phyloP scores from a whole-genome alignment of 1,140 invertebrate genomes.

The Aphelenchoides fujianensis region DNA sequence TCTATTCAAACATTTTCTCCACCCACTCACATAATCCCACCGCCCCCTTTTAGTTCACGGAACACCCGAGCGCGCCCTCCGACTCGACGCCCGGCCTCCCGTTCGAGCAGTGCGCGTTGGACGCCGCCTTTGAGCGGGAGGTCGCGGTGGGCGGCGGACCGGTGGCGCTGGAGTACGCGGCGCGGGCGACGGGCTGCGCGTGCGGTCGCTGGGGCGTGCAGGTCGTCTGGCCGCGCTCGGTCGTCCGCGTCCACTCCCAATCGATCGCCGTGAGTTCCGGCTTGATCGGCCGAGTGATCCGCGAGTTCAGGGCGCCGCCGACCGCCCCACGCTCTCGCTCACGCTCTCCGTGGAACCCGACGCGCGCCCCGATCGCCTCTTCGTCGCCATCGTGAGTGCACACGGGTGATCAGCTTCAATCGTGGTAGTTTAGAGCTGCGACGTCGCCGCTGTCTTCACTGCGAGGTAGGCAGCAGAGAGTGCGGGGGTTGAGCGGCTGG shows the following conservation, averaged over 20 bases:
- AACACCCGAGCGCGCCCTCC: constrained; percentile 3
- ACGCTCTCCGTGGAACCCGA: not conserved
- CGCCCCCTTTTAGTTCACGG: not conserved
- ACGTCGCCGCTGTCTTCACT: too few species aligned
- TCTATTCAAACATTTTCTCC: too few species aligned
- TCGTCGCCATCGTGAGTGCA: constrained; percentile 13
- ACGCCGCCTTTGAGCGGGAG: not conserved
- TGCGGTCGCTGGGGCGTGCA: constrained; percentile 11
- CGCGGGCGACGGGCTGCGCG: not conserved
- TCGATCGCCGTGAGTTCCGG: not conserved
- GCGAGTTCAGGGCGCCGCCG: constrained; percentile 4
- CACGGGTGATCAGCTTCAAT: not conserved
- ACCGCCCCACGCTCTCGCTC: not conserved
- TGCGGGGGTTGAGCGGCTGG: too few species aligned
- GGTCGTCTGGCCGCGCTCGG: constrained; percentile 14
- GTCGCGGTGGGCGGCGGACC: not conserved
- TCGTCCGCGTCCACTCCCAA: not conserved
- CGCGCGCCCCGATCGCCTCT: not conserved
- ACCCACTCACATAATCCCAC: too few species aligned
- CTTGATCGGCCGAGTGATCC: not conserved
- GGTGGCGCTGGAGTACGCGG: not conserved
- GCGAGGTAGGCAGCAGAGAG: too few species aligned
- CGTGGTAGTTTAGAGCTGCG: too few species aligned
- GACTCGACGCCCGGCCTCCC: constrained; percentile 9
- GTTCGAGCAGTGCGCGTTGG: constrained; percentile 5